These are phyloP conservation scores for Caiman crocodilus DNA, from an alignment of 2,797 vertebrate genomes.

Conservation along the genomic window DNA sequence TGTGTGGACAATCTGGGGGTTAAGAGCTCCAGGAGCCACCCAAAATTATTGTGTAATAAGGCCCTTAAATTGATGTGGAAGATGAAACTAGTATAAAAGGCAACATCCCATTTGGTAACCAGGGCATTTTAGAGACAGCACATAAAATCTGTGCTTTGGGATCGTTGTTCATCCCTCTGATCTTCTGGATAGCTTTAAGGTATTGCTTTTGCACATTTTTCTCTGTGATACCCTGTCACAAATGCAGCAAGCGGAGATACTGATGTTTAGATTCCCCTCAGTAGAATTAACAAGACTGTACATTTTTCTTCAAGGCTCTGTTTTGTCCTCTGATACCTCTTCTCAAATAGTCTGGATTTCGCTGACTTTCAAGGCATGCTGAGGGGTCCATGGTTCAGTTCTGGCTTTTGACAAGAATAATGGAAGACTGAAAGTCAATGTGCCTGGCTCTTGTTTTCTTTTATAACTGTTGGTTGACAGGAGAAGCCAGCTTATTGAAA, in stretches of 20 bases:
- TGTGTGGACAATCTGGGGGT: too few relatives aligned
- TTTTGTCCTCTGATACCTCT: not conserved
- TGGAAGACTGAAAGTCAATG: not conserved
- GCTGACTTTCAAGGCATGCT: not conserved
- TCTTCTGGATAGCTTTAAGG: not conserved
- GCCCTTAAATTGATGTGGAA: not conserved
- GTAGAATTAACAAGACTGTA: accelerated
- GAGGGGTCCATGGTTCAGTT: accelerated
- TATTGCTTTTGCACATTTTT: not conserved
- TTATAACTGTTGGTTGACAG: not conserved
- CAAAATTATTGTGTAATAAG: too few relatives aligned
- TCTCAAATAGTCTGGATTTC: not conserved
- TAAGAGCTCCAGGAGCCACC: too few relatives aligned
- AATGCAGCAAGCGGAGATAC: not conserved
- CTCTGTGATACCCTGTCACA: not conserved
- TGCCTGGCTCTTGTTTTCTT: not conserved
- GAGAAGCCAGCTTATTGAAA: not conserved
- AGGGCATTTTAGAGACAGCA: not conserved
- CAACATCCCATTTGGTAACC: accelerated
- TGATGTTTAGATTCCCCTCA: accelerated
- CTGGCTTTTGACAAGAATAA: not conserved
- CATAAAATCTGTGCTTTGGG: not conserved
- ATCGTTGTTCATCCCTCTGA: too few relatives aligned
- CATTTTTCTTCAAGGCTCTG: accelerated
- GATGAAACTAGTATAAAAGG: not conserved